phyloP scores from a whole-genome alignment of 2,888 invertebrate genomes.

The Lobophora halterata region DNA sequence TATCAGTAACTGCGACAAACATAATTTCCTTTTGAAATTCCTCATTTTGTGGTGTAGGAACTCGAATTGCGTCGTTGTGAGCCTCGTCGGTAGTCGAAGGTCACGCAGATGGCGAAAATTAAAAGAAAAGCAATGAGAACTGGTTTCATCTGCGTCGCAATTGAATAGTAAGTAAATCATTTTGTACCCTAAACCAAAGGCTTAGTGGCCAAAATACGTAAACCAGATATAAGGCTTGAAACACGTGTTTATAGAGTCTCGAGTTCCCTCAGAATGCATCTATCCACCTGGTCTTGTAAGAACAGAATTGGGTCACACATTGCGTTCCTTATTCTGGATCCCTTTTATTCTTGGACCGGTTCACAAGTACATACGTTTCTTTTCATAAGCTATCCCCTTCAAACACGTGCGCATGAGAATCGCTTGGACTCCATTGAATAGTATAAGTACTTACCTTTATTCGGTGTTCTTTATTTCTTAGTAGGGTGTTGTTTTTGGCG shows the following conservation, averaged over 20 bases:
- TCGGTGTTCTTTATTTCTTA: no score
- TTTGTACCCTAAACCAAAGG: slow-evolving; percentile 20
- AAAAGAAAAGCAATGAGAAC: slow-evolving; percentile 48
- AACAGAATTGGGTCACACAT: slow-evolving; percentile 75
- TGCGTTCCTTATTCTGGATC: slow-evolving; percentile 53
- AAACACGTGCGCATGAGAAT: slow-evolving; percentile 68
- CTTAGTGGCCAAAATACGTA: slow-evolving; percentile 24
- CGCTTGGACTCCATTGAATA: slow-evolving; percentile 47
- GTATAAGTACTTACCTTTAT: slow-evolving; percentile 34
- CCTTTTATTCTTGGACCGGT: slow-evolving; percentile 48
- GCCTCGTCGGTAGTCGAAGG: slow-evolving; percentile 42
- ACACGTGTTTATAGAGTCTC: slow-evolving; percentile 21
- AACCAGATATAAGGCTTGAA: background rate
- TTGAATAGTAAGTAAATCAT: slow-evolving; percentile 27
- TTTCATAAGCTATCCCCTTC: slow-evolving; percentile 54
- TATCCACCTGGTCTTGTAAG: slow-evolving; percentile 71
- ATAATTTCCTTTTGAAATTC: no score
- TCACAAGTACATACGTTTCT: slow-evolving; percentile 42
- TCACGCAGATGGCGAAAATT: slow-evolving; percentile 61
- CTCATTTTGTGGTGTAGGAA: no score
- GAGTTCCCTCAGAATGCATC: slow-evolving; percentile 67
- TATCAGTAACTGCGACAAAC: no score
- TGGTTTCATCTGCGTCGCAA: slow-evolving; percentile 59
- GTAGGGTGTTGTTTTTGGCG: slow-evolving; percentile 30
- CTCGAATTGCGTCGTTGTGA: slow-evolving; percentile 15